phyloP scores from a whole-genome alignment of 2,113 vertebrate species.

The Nycticorax nycticorax region DNA sequence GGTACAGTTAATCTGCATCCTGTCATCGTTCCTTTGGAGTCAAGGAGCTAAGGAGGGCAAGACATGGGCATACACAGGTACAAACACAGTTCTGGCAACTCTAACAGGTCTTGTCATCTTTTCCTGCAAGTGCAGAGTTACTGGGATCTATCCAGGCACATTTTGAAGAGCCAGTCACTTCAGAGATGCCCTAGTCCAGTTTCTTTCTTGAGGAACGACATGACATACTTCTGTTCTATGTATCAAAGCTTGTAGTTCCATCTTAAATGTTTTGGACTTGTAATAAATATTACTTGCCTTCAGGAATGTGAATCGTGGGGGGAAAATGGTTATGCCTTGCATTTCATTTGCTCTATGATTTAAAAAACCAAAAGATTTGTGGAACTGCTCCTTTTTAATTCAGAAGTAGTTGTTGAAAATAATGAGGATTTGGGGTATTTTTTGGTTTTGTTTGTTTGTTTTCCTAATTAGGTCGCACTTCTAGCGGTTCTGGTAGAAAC shows the following conservation, averaged over 20 bases:
- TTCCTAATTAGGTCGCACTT: constrained; percentile 67
- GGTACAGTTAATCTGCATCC: neutral
- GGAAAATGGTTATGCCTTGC: neutral
- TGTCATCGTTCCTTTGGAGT: neutral
- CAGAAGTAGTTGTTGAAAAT: neutral
- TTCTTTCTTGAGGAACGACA: neutral
- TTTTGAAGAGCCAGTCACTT: neutral
- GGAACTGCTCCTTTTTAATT: neutral
- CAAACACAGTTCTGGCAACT: neutral
- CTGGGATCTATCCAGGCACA: neutral
- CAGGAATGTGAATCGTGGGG: neutral
- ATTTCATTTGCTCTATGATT: neutral
- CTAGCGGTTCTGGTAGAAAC: constrained; percentile 82
- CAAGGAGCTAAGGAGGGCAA: neutral
- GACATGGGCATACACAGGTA: fast-evolving
- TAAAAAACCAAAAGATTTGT: neutral
- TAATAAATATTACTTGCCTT: neutral
- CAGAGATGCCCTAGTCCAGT: neutral
- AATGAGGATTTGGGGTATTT: neutral
- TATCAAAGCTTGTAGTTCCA: neutral
- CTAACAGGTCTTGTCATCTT: neutral
- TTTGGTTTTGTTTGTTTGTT: neutral
- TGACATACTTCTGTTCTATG: fast-evolving
- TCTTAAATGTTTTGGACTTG: neutral
- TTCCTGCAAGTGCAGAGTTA: neutral